Percentiles rank a stretch among this genome's conserved stretches.
phyloP scores from a whole-genome alignment of 2,797 vertebrate species.

The Crocodylus rhombifer region DNA sequence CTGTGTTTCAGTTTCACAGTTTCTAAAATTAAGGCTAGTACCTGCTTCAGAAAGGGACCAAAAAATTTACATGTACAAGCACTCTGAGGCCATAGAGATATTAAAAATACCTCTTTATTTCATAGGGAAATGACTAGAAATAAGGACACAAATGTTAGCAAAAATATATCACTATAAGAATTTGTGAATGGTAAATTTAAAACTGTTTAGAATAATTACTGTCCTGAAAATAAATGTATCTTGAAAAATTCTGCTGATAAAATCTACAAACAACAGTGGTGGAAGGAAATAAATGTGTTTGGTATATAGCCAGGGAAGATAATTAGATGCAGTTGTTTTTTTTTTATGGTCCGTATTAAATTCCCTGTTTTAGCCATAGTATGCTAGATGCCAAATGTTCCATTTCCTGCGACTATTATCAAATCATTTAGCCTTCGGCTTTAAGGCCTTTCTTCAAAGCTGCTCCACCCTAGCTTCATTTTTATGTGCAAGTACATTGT shows the following conservation, averaged over 20 bases:
- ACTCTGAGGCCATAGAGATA: neutral
- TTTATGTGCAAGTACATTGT: neutral
- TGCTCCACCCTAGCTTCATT: accelerated
- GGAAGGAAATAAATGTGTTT: neutral
- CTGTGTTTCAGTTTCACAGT: neutral
- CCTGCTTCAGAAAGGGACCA: neutral
- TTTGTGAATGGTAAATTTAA: neutral
- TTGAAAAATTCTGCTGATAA: neutral
- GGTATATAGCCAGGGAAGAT: too few species aligned
- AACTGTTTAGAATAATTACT: neutral
- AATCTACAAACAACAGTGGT: neutral
- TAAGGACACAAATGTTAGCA: neutral
- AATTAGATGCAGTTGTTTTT: too few species aligned
- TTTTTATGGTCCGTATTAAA: neutral
- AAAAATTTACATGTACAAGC: neutral
- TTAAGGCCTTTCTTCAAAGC: neutral
- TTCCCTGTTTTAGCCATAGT: accelerated
- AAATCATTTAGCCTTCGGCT: neutral
- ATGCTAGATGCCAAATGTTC: accelerated
- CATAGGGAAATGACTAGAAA: neutral
- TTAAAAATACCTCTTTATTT: neutral
- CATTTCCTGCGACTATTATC: neutral
- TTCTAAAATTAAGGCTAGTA: neutral
- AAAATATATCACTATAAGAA: neutral
- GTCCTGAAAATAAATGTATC: neutral